A percentile compares a stretch with the other conserved stretches of the same genome.
Conservation (phyloP, 2,113 vertebrate species). For the Turdus rufiventris region DNA sequence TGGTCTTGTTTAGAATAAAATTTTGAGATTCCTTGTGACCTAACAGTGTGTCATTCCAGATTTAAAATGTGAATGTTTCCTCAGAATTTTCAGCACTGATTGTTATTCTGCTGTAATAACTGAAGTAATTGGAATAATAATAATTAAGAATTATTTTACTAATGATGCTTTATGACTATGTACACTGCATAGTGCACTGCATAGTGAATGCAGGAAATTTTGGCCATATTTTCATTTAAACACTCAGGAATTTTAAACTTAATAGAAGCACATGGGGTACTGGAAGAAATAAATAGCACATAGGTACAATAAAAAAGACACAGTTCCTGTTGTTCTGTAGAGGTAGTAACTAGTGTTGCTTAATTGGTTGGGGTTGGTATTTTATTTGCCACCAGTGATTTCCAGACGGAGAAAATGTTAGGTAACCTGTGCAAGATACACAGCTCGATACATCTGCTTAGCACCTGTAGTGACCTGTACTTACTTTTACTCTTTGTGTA, state of each 20-base stretch:
- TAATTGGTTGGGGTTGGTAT: background rate
- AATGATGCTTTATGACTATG: accelerated
- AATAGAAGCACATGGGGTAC: background rate
- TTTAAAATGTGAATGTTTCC: background rate
- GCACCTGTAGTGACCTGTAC: background rate
- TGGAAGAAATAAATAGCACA: background rate
- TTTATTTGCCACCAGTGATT: background rate
- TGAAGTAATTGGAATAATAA: background rate
- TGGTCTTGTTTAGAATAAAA: background rate
- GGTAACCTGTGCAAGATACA: background rate
- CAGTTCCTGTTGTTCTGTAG: background rate
- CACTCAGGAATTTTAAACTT: background rate
- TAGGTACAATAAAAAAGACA: background rate
- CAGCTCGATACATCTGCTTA: background rate
- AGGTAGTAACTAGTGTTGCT: background rate
- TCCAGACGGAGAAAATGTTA: background rate
- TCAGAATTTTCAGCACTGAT: background rate
- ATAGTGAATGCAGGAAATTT: background rate
- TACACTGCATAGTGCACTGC: background rate
- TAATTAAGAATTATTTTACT: background rate
- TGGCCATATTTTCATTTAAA: background rate
- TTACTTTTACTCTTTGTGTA: background rate
- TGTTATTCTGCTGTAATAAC: background rate
- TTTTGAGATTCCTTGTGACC: background rate
- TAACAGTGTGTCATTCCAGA: background rate